Conservation (phyloP, 2,797 vertebrate genomes). For the Pangasius sanitwongsei region DNA sequence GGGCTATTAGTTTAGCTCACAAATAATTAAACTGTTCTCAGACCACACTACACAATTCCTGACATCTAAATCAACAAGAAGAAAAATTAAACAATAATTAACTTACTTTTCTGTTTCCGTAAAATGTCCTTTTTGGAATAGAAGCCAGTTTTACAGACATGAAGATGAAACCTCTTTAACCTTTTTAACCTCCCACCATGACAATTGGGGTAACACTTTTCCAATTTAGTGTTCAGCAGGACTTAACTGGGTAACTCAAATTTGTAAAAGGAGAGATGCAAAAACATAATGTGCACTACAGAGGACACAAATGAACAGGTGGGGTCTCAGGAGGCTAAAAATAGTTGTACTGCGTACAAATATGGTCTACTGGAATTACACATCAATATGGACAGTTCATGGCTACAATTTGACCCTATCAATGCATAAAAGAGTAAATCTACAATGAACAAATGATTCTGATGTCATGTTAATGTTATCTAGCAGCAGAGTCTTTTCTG, state of each 20-base stretch:
- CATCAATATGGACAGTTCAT: not conserved
- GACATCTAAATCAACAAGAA: not conserved
- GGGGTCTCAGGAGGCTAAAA: not conserved
- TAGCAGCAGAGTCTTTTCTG: not conserved
- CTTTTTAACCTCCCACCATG: not conserved
- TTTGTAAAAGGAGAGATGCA: not conserved
- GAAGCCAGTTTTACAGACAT: not conserved
- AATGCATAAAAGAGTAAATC: not conserved
- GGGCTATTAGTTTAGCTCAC: not conserved
- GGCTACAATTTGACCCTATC: not conserved
- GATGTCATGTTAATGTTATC: not conserved
- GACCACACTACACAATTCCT: not conserved
- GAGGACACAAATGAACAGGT: not conserved
- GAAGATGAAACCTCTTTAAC: not conserved
- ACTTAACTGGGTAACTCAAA: not conserved
- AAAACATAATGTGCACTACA: not conserved
- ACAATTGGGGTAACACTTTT: not conserved
- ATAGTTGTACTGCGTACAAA: not conserved
- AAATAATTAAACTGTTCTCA: not conserved
- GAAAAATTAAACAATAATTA: not conserved
- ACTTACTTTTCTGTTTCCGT: not conserved
- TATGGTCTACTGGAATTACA: not conserved
- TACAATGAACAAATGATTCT: not conserved
- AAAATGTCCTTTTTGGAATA: not conserved
- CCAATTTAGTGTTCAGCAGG: not conserved